Base-by-base conservation (phyloP, 1,140 invertebrate species). In the Aphaenogaster ashmeadi region DNA sequence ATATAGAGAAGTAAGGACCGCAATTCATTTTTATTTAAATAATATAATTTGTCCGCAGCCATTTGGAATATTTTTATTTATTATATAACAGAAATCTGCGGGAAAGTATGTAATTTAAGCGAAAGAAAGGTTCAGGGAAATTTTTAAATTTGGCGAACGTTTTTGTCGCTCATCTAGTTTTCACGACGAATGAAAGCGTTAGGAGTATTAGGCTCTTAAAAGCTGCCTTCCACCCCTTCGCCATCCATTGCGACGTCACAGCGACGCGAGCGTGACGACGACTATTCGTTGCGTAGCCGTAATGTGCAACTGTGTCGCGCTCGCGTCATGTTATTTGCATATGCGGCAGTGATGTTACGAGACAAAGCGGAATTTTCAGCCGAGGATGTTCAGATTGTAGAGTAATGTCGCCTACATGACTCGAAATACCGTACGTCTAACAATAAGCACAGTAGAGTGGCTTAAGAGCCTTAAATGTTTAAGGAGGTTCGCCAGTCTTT, bases 391-490 rank as follows among this genome's bases (percentile, higher is more conserved):
- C 27, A 27, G 66, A 50, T 47, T 50, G 47, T 64, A 62, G 38
- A 79, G 36, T 89, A 90, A 92, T 88, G 88, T 92, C 50, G 50
- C 13, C 6, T 58, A 67, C 41, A 71, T 71, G 81, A 41, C 79
- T 92, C 86, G 27, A 88, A 90, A 81, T 60, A 56, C 18, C 11
- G 13, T 50, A 36, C 21, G 27, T 41, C 44, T 67, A 79, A 52
- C 47, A 27, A 27, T 27, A 27, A 27, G 27, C 27, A 27, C 27
- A 0, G 27, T 27, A 27, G 27, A 27, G 27, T 27, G 27, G 27
- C 27, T 27, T 27, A 27, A 27, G 27, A 27, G 27, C 27, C 27
- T 27, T 27, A 27, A 27, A 27, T 27, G 0, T 27, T 27, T 27
- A 27, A 27, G 27, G 27, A 27, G 27, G 27, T 27, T 27, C 27